Base-by-base conservation (phyloP, 2,113 vertebrate genomes). In the Gopherus evgoodei region DNA sequence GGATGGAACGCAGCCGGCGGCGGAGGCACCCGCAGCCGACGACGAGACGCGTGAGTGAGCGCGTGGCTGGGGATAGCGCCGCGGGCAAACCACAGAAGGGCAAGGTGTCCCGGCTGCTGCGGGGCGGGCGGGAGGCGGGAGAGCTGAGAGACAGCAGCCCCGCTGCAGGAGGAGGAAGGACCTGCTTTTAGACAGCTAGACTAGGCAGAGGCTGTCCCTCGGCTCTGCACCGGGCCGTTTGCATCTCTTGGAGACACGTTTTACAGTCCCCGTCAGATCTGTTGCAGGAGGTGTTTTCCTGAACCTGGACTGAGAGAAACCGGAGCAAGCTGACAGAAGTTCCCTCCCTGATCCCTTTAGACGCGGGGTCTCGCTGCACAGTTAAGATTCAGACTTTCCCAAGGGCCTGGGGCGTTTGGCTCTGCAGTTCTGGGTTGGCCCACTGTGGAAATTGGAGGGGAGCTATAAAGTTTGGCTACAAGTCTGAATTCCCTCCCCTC, bases 1-100 rank as follows among this genome's bases (percentile, higher is more conserved):
- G 38, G 89, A 84, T 2, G 53, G 9, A 0, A 1, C 1, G 7
- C 59, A 0, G 5, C 86, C 8, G 3, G 72, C 56, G 54, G 83
- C 52, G 0, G 6, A 1, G 2, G 72, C 72, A 4, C 54, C 81
- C 8, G 89, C 87, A 3, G 53, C 2, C 86, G 88, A 81, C 88
- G 88, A 95, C 1, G 95, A 85, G 0, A 9, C 81, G 52, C 57
- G 89, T 97, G 94, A 97, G 96, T 96, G 59, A 1, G 2, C 0
- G 1, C 42, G 82, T 87, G 90, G 19, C 21, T 35, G 78, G 21
- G 57, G 57, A 59, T 11, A 27, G 57, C 22, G 57, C 57, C 57
- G 27, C 62, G 62, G 62, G 62, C 62, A 6, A 11, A 29, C 11
- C 12, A 31, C 57, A 12, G 57, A 19, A 17, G 16, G 35, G 62